Base-by-base conservation (phyloP, 2,888 invertebrate species). In the Scrobipalpa atriplicella region DNA sequence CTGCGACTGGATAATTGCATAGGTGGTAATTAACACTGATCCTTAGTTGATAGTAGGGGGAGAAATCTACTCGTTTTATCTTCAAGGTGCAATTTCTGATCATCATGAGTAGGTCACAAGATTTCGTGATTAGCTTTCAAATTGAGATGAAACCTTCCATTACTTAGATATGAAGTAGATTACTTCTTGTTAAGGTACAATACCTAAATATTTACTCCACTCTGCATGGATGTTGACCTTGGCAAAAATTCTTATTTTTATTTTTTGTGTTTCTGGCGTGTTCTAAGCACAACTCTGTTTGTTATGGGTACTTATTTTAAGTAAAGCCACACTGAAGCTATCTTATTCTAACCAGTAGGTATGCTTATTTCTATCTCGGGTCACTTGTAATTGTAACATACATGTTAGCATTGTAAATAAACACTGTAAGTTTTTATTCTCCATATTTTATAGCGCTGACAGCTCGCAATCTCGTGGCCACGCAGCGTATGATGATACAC, bases 51-150 rank as follows among this genome's bases (percentile, higher is more conserved):
- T 41, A 41, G 41, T 10, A 10, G 16, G 47, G 47, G 10, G 43
- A 43, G n/a, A 47, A 47, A 47, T 47, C 47, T 47, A 47, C n/a
- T n/a, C 47, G 47, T 47, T 47, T n/a, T n/a, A 47, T 47, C 47
- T 47, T 16, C 47, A 47, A n/a, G 47, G 47, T 47, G 47, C 47
- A 47, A 47, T 47, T 47, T 47, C 29, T 47, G 16, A n/a, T 47
- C 5, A 16, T 47, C 47, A 1, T 47, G n/a, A 16, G 47, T n/a
- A 5, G 5, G 47, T 47, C 47, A n/a, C n/a, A 47, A 16, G 47
- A 47, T 47, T 47, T 5, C 5, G 47, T 16, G 47, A 3, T 47
- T n/a, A n/a, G 16, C 16, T 16, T n/a, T 47, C 7, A 47, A 16
- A 5, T 47, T n/a, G n/a, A 47, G 16, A 47, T 47, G 47, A 16